A percentile compares a stretch with the other conserved stretches of the same genome.
Conservation (phyloP, 2,797 vertebrate genomes). For the Hirundo rustica region DNA sequence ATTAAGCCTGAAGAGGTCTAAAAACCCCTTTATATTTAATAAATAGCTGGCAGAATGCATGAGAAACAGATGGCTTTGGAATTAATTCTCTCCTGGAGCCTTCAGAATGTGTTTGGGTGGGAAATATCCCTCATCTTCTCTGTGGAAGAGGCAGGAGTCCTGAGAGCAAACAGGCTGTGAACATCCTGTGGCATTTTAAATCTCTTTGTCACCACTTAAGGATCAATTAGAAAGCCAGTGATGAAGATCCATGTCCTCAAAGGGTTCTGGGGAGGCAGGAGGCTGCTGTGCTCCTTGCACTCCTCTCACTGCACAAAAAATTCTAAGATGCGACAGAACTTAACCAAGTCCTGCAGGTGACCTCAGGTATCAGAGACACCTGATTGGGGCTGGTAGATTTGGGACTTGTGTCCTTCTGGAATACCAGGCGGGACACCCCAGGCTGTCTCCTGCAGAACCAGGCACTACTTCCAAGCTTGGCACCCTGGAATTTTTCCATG, state of each 20-base stretch:
- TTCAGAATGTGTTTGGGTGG: neutral
- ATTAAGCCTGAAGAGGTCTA: neutral
- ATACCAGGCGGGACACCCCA: neutral
- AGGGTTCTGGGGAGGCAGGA: neutral
- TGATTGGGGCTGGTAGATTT: neutral
- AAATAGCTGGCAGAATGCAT: neutral
- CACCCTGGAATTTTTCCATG: neutral
- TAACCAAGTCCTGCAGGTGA: neutral
- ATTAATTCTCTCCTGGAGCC: neutral
- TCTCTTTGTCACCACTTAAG: neutral
- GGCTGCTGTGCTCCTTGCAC: neutral
- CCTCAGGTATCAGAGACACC: neutral
- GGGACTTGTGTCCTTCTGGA: neutral
- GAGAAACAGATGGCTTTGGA: slow-evolving; percentile 9
- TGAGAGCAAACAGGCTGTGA: neutral
- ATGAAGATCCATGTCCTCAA: neutral
- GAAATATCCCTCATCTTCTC: neutral
- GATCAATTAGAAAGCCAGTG: neutral
- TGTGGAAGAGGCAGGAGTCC: neutral
- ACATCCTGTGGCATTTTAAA: neutral
- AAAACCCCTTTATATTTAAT: neutral
- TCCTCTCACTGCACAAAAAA: neutral
- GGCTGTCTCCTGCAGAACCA: neutral
- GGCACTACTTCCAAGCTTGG: neutral
- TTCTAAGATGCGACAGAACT: neutral